Conservation (phyloP, 2,888 invertebrate species). For the Galerucella pusilla region DNA sequence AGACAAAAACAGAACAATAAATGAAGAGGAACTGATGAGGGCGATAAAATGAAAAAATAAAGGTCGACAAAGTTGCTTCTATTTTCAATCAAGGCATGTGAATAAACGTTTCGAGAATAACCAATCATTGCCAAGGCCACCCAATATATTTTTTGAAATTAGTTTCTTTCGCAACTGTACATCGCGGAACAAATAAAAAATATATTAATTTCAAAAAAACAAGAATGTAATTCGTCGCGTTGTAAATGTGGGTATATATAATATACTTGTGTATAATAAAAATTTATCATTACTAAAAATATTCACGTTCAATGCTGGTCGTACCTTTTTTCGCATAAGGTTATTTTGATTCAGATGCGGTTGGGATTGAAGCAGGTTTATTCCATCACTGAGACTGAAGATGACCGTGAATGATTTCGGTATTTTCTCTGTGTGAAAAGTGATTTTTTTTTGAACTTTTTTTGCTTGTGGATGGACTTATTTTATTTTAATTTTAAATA, state of each 20-base stretch:
- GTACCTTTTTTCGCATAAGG: slow-evolving; percentile 8
- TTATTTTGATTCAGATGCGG: slow-evolving; percentile 11
- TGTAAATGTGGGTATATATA: slow-evolving; percentile 4
- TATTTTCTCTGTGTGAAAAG: background rate
- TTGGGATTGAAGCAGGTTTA: background rate
- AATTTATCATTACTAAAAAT: slow-evolving; percentile 26
- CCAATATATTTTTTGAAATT: background rate
- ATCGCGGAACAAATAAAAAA: background rate
- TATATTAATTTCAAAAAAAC: background rate
- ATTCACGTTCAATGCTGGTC: slow-evolving; percentile 36
- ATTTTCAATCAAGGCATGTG: background rate
- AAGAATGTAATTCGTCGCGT: background rate
- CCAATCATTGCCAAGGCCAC: background rate
- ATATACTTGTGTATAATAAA: slow-evolving; percentile 1
- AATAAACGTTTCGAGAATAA: background rate
- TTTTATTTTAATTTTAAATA: background rate
- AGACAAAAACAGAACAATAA: no score
- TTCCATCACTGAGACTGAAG: background rate
- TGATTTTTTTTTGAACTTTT: background rate
- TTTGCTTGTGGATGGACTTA: background rate
- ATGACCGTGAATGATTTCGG: slow-evolving; percentile 3
- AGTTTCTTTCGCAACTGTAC: background rate
- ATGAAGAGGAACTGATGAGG: no score
- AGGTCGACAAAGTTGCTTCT: background rate
- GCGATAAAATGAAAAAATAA: background rate